Conservation (phyloP, 2,113 vertebrate species). For the Rutilus rutilus region DNA sequence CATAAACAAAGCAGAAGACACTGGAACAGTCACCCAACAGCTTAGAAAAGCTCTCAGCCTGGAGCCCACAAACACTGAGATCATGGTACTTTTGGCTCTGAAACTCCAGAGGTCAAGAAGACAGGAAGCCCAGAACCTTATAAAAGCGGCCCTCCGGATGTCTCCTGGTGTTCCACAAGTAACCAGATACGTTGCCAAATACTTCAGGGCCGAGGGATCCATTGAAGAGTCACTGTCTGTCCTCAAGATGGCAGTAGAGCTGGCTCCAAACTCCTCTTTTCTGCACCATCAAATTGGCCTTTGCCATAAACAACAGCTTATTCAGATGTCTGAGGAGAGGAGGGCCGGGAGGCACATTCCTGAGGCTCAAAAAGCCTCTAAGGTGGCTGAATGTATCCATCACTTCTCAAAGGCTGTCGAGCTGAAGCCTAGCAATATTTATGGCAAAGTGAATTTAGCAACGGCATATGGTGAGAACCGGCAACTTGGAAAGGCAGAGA, state of each 20-base stretch:
- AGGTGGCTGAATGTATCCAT: slow-evolving; percentile 45
- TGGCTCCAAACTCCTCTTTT: slow-evolving; percentile 47
- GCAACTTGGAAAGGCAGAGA: slow-evolving; percentile 47
- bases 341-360: neutral
- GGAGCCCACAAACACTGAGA: slow-evolving; percentile 53
- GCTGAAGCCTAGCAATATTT: slow-evolving; percentile 44
- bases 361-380: slow-evolving; percentile 25
- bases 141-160: slow-evolving; percentile 54
- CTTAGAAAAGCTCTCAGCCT: slow-evolving; percentile 54
- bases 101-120: slow-evolving; percentile 47
- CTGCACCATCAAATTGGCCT: slow-evolving; percentile 64
- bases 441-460: slow-evolving; percentile 52
- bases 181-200: slow-evolving; percentile 53
- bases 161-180: slow-evolving; percentile 53
- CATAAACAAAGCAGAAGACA: slow-evolving; percentile 11
- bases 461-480: slow-evolving; percentile 39
- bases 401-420: slow-evolving; percentile 53
- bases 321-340: neutral
- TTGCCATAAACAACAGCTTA: slow-evolving; percentile 55
- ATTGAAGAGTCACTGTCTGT: slow-evolving; percentile 41
- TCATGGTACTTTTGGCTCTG: slow-evolving; percentile 59
- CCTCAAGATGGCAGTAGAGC: slow-evolving; percentile 47
- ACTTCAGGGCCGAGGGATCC: slow-evolving; percentile 34
- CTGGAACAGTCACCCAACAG: slow-evolving; percentile 33
- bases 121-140: slow-evolving; percentile 38